Conservation (phyloP, 1,140 invertebrate species). For the Whitmania pigra region DNA sequence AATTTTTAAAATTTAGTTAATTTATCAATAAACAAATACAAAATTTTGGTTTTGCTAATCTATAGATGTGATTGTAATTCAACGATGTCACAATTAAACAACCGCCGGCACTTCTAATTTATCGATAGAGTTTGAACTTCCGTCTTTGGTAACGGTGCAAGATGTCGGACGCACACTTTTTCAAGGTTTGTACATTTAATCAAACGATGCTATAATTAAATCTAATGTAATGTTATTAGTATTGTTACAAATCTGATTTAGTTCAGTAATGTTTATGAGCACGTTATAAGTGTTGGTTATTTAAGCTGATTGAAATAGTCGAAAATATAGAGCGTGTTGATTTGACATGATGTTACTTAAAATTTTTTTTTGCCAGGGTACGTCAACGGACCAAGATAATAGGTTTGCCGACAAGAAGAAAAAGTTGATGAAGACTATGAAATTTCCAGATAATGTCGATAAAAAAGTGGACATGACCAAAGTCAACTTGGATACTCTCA, state of each 20-base stretch:
- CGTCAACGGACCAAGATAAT: conserved; percentile 93
- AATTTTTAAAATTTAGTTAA: background rate
- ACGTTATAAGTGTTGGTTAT: too few relatives aligned
- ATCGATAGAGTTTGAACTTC: background rate
- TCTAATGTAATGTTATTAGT: too few relatives aligned
- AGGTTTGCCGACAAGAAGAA: conserved; percentile 98
- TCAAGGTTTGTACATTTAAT: conserved; percentile 38
- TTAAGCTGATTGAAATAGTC: too few relatives aligned
- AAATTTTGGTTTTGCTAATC: background rate
- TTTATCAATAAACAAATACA: background rate
- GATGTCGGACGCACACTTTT: conserved; percentile 48
- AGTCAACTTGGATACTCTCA: conserved; percentile 90
- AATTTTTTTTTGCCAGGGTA: conserved; percentile 56
- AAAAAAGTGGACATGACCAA: conserved; percentile 95
- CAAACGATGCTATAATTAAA: conserved; percentile 7
- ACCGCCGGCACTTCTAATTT: background rate
- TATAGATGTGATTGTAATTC: background rate
- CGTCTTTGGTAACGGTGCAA: conserved; percentile 12
- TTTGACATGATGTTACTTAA: background rate
- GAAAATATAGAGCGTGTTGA: background rate
- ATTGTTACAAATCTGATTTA: too few relatives aligned
- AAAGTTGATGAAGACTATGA: conserved; percentile 95
- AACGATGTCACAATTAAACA: background rate
- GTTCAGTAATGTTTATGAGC: too few relatives aligned
- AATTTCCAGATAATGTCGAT: conserved; percentile 79